These are phyloP conservation scores for Stichodactyla helianthus DNA, from an alignment of 64 coral and sea anemone species.

Conservation along the genomic window DNA sequence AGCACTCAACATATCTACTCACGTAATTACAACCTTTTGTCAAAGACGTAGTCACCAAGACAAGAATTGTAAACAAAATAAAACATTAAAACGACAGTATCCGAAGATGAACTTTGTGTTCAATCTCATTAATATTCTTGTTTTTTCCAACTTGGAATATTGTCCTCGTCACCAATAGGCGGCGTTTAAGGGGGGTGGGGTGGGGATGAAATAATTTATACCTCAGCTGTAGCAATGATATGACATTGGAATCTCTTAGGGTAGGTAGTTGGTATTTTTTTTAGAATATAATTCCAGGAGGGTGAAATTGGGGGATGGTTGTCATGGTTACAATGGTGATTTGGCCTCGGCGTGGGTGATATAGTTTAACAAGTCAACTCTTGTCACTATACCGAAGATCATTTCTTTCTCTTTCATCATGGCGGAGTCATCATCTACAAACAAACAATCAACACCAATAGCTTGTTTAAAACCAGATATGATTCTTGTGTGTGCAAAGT, in stretches of 20 bases:
- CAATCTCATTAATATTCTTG: too few species aligned
- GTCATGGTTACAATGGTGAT: background rate
- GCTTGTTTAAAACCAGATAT: background rate
- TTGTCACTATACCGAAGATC: conserved; percentile 85
- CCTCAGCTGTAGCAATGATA: too few species aligned
- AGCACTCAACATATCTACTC: too few species aligned
- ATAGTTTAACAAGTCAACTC: conserved; percentile 84
- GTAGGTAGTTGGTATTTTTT: background rate
- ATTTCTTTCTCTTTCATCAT: conserved; percentile 68
- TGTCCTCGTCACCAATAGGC: too few species aligned
- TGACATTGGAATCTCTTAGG: background rate
- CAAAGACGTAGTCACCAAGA: too few species aligned
- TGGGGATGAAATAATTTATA: background rate
- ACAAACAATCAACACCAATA: background rate
- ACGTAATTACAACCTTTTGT: too few species aligned
- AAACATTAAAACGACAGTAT: too few species aligned
- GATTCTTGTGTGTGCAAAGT: too few species aligned
- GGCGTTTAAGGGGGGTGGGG: background rate
- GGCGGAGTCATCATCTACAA: conserved; percentile 42
- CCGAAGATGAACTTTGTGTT: too few species aligned
- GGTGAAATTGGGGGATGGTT: background rate
- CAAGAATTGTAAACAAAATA: too few species aligned
- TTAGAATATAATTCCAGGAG: background rate
- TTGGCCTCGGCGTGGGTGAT: conserved; percentile 52
- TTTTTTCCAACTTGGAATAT: too few species aligned